These are phyloP conservation scores for Brassicogethes aeneus DNA, from an alignment of 2,888 invertebrate genomes.

Conservation along the genomic window DNA sequence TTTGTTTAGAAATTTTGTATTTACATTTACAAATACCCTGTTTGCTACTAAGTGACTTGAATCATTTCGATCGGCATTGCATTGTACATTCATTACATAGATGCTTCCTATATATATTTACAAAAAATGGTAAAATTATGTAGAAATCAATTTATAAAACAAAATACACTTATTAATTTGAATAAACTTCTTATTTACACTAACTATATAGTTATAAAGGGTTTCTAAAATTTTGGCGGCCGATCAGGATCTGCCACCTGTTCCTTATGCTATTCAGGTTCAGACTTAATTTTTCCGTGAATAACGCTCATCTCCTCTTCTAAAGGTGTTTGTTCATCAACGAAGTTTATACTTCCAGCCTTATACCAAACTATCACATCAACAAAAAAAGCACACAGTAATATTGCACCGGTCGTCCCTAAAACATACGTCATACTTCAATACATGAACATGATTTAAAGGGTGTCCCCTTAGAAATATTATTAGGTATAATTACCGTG, in stretches of 20 bases:
- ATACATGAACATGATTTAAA: constrained; percentile 5
- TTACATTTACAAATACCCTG: too few relatives aligned
- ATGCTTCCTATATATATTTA: not conserved
- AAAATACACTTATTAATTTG: not conserved
- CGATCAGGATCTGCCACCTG: constrained; percentile 16
- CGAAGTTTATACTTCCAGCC: constrained; percentile 69
- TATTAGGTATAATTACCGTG: constrained; percentile 57
- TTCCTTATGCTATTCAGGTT: constrained; percentile 26
- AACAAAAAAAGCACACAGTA: constrained; percentile 80
- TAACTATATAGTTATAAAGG: not conserved
- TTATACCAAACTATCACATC: constrained; percentile 85
- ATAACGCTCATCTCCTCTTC: constrained; percentile 42
- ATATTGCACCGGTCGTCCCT: constrained; percentile 80
- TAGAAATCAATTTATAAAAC: not conserved
- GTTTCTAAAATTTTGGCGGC: constrained; percentile 18
- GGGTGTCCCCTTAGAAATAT: too few relatives aligned
- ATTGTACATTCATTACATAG: too few relatives aligned
- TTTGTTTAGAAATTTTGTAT: too few relatives aligned
- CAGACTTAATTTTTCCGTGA: constrained; percentile 34
- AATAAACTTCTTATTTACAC: not conserved
- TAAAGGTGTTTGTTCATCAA: constrained; percentile 47
- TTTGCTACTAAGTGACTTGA: too few relatives aligned
- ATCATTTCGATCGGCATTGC: too few relatives aligned
- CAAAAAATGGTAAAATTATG: not conserved
- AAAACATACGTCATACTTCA: too few relatives aligned